phyloP scores from a whole-genome alignment of 2,797 vertebrate species.

The Centroberyx gerrardi region DNA sequence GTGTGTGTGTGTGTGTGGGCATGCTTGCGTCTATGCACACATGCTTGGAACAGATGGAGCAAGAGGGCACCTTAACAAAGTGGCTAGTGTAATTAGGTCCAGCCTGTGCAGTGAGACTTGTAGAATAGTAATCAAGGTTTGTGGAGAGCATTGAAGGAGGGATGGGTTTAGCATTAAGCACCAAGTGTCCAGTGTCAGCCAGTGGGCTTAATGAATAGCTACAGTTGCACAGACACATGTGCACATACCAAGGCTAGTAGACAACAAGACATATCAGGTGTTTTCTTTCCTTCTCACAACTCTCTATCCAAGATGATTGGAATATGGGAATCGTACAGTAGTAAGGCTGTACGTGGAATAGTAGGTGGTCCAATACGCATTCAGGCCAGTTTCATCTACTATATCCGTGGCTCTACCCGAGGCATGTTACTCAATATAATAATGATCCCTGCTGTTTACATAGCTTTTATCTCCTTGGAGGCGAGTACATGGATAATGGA shows the following conservation, averaged over 20 bases:
- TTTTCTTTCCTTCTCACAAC: no score
- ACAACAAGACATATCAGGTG: neutral
- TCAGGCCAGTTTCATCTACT: neutral
- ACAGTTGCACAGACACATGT: neutral
- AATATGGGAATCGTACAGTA: neutral
- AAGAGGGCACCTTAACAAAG: slow-evolving; percentile 78
- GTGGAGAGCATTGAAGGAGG: slow-evolving; percentile 29
- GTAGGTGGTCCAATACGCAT: neutral
- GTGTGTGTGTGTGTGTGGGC: neutral
- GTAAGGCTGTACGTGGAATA: neutral
- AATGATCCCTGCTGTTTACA: neutral
- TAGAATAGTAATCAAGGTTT: slow-evolving; percentile 72
- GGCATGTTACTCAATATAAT: neutral
- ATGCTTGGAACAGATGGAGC: slow-evolving; percentile 74
- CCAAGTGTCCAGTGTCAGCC: neutral
- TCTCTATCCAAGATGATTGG: no score
- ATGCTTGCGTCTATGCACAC: slow-evolving; percentile 32
- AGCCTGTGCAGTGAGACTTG: slow-evolving; percentile 61
- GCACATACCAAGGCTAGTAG: neutral
- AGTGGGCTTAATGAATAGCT: neutral
- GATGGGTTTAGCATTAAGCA: neutral
- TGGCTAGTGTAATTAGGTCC: slow-evolving; percentile 75
- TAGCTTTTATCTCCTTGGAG: neutral
- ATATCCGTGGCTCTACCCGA: neutral
- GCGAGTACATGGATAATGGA: slow-evolving; percentile 5